phyloP scores from a whole-genome alignment of 2,113 vertebrate genomes.

The Ia io region DNA sequence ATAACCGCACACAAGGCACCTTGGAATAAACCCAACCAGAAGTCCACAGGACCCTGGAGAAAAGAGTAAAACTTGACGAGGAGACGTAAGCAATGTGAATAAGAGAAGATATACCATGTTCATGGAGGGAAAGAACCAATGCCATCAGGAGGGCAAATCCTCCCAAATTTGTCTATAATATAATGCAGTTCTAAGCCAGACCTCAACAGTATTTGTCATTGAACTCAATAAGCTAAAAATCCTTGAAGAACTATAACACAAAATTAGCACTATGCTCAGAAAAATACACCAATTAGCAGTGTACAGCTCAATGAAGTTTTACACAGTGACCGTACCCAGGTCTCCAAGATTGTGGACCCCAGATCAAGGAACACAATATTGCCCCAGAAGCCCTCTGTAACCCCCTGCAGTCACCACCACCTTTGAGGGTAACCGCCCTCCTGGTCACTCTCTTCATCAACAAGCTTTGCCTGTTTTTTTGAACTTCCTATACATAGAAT shows the following conservation, averaged over 20 bases:
- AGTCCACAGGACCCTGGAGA: background rate
- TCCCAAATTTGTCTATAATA: background rate
- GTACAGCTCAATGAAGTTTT: background rate
- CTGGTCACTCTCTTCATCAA: background rate
- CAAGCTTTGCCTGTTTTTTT: background rate
- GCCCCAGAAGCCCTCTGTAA: background rate
- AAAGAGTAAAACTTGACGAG: background rate
- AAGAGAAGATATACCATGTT: background rate
- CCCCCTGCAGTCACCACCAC: background rate
- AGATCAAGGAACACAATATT: background rate
- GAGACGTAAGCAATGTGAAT: background rate
- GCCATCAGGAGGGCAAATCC: background rate
- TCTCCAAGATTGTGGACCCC: background rate
- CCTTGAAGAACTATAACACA: background rate
- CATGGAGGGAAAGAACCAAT: constrained; percentile 14
- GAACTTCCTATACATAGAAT: background rate
- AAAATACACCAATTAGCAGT: background rate
- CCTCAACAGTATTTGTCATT: background rate
- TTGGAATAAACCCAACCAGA: background rate
- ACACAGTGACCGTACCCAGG: background rate
- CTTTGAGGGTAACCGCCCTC: background rate
- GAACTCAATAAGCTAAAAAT: background rate
- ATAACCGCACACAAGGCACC: background rate
- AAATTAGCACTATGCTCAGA: background rate
- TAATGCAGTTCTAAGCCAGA: background rate